These are phyloP conservation scores for Amphipoea lucens DNA, from an alignment of 2,888 invertebrate species.

Conservation along the genomic window DNA sequence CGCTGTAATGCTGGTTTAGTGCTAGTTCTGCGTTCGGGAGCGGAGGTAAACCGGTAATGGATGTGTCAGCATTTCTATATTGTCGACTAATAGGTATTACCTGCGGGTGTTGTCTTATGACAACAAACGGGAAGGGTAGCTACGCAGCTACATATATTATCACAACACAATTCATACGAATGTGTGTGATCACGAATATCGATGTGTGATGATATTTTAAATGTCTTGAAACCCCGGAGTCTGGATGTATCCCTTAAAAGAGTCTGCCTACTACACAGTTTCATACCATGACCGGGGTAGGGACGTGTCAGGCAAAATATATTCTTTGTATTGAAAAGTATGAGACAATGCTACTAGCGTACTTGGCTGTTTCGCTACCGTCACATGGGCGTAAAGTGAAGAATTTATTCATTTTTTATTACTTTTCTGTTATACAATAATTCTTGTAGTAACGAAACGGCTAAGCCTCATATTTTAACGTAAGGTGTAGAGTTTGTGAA, in stretches of 20 bases:
- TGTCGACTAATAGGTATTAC: not conserved
- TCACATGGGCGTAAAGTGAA: too few species aligned
- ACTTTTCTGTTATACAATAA: too few species aligned
- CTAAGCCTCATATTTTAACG: too few species aligned
- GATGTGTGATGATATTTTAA: too few species aligned
- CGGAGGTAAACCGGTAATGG: conserved; percentile 41
- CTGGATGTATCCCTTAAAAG: not conserved
- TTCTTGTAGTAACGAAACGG: too few species aligned
- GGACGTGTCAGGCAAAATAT: not conserved
- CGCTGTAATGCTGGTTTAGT: conserved; percentile 47
- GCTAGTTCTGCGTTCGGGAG: conserved; percentile 10
- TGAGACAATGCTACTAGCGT: not conserved
- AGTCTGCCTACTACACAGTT: not conserved
- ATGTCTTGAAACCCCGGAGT: not conserved
- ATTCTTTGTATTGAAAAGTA: not conserved
- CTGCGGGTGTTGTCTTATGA: not conserved
- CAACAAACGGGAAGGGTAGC: not conserved
- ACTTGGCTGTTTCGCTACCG: too few species aligned
- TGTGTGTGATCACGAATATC: not conserved
- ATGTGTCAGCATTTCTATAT: conserved; percentile 34
- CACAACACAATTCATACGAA: not conserved
- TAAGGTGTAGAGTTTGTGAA: too few species aligned
- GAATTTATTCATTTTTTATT: too few species aligned
- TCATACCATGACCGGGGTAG: not conserved
- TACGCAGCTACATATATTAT: not conserved